These are phyloP conservation scores for Eulithis testata DNA, from an alignment of 2,888 invertebrate genomes.

Conservation along the genomic window DNA sequence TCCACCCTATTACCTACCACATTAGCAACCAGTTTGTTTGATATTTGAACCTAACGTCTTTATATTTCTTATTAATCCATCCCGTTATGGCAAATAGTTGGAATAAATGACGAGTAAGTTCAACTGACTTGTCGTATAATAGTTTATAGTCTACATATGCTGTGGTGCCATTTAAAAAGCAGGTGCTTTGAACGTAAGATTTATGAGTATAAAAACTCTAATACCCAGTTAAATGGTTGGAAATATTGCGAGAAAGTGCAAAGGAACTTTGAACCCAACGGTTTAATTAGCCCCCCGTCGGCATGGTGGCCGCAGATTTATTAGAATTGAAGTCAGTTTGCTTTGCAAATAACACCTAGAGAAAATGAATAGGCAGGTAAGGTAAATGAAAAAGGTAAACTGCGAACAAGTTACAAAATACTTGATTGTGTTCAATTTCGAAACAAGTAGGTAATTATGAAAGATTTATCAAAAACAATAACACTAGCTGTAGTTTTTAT, in stretches of 20 bases:
- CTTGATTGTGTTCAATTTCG: background rate
- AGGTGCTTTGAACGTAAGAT: background rate
- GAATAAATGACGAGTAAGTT: background rate
- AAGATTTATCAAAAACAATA: too few species aligned
- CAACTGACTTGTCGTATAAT: too few species aligned
- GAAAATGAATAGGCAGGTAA: background rate
- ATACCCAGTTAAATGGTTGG: background rate
- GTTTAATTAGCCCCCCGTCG: constrained; percentile 19
- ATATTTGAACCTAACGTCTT: constrained; percentile 22
- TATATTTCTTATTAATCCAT: constrained; percentile 1
- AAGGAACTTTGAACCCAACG: constrained; percentile 22
- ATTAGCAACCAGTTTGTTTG: constrained; percentile 20
- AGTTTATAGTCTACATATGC: too few species aligned
- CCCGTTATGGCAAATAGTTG: background rate
- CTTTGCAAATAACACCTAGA: constrained; percentile 3
- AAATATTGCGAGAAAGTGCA: constrained; percentile 11
- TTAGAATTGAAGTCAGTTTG: constrained; percentile 15
- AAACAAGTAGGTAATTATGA: too few species aligned
- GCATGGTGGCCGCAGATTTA: constrained; percentile 11
- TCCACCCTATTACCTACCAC: constrained; percentile 16
- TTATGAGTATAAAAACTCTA: background rate
- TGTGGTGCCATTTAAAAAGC: background rate
- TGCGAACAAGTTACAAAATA: background rate
- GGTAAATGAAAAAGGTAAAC: constrained; percentile 3
- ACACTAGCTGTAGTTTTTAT: too few species aligned